phyloP scores from a whole-genome alignment of 37 sponge, comb jelly and placozoan genomes.

The Ianthella basta region DNA sequence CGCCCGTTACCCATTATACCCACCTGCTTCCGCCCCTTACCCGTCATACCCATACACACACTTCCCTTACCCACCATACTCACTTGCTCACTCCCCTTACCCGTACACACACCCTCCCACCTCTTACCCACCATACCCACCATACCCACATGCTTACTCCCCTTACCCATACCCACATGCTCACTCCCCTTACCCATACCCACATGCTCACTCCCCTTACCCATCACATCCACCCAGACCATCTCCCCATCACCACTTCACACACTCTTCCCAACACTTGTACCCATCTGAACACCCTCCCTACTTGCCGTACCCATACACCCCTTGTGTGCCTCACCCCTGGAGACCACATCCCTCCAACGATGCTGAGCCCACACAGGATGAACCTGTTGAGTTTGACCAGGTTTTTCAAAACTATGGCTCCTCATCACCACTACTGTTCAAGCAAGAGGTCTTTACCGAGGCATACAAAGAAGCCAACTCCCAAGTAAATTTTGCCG shows the following conservation, averaged over 20 bases:
- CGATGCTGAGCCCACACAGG: too few relatives aligned
- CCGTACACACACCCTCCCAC: not conserved
- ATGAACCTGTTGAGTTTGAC: not conserved
- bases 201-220: not conserved
- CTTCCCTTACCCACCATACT: not conserved
- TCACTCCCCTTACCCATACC: too few relatives aligned
- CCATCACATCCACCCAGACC: too few relatives aligned
- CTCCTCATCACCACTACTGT: not conserved
- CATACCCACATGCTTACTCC: not conserved
- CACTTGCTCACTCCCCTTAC: not conserved
- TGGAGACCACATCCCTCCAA: not conserved
- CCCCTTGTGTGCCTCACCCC: not conserved
- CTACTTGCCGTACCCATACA: not conserved
- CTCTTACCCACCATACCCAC: not conserved
- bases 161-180: not conserved
- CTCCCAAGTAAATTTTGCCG: slow-evolving; percentile 7
- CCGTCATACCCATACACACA: too few relatives aligned
- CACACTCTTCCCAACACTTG: not conserved
- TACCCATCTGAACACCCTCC: too few relatives aligned
- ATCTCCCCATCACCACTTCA: not conserved
- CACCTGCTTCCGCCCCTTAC: too few relatives aligned
- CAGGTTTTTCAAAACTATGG: not conserved
- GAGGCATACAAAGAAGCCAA: not conserved
- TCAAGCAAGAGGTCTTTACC: not conserved
- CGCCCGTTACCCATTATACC: too few relatives aligned